Base-by-base conservation (phyloP, 2,888 invertebrate species). In the Nomada goodeniana region DNA sequence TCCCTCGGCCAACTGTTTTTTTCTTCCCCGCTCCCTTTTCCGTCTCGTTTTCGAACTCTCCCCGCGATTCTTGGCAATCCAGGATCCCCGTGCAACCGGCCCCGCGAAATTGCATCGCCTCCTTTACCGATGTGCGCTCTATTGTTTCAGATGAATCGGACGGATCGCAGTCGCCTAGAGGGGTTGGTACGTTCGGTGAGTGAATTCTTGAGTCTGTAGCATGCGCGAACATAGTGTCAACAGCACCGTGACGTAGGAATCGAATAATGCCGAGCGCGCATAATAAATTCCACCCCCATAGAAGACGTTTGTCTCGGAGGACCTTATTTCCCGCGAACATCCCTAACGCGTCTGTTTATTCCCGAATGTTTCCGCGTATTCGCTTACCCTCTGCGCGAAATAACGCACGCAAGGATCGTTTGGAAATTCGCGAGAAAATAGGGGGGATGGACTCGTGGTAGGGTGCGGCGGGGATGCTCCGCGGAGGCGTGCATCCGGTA, bases 401-500 rank as follows among this genome's bases (percentile, higher is more conserved):
- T 70, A 60, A 80, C 60, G 74, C 29, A 36, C 57, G 64, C 53
- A 65, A 65, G 70, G 57, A 63, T 69, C 73, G 76, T 26, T 29
- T 44, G 82, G 67, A 72, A 64, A 76, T 76, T 61, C 47, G 47
- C 20, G 47, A 44, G 29, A 59, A 36, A 42, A 10, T 10, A 44
- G n/a, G 47, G 18, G 44, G 23, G 47, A n/a, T 44, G 36, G 73
- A 60, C 60, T 26, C 53, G 82, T 70, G 76, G 72, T 73, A 76
- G 83, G 83, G 69, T 76, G 73, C 70, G 63, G 55, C 68, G 70
- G 76, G 70, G 82, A 73, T 75, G 86, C 84, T 80, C 82, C 78
- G 81, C 84, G 73, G 88, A 91, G 91, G 90, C 89, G 91, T 90
- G 89, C 88, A 91, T 84, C 88, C 90, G 89, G 89, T 91, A 90